A percentile compares a stretch with the other conserved stretches of the same genome.
Conservation (phyloP, 2,113 vertebrate genomes). For the Irena cyanogastra region DNA sequence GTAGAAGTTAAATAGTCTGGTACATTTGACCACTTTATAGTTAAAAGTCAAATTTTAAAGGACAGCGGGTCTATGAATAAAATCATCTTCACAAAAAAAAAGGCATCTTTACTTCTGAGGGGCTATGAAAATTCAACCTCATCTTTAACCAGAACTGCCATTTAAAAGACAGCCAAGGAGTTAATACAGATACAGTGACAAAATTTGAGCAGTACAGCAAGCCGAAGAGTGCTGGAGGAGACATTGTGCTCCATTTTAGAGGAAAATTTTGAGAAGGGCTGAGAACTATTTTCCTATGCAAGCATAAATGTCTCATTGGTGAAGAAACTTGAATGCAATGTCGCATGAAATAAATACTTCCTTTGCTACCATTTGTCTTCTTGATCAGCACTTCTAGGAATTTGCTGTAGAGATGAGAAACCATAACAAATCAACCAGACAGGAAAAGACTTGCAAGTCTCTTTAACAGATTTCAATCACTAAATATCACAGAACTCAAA, state of each 20-base stretch:
- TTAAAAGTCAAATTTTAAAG: not conserved
- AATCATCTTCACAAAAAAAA: not conserved
- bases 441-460: not conserved
- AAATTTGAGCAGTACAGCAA: not conserved
- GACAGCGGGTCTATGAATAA: not conserved
- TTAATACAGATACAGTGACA: not conserved
- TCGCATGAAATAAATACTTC: not conserved
- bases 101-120: not conserved
- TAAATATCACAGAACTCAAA: not conserved
- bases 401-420: not conserved
- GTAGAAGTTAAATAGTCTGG: not conserved
- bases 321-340: not conserved
- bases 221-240: not conserved
- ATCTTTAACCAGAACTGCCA: not conserved
- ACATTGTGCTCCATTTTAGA: not conserved
- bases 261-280: not conserved
- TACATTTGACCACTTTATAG: not conserved
- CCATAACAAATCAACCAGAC: not conserved
- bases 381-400: not conserved
- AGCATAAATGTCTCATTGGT: rapidly evolving
- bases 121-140: not conserved
- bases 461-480: not conserved
- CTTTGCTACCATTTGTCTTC: not conserved
- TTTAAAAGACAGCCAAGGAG: not conserved
- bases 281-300: not conserved